phyloP scores from a whole-genome alignment of 2,113 vertebrate species.

The Lycocorax pyrrhopterus region DNA sequence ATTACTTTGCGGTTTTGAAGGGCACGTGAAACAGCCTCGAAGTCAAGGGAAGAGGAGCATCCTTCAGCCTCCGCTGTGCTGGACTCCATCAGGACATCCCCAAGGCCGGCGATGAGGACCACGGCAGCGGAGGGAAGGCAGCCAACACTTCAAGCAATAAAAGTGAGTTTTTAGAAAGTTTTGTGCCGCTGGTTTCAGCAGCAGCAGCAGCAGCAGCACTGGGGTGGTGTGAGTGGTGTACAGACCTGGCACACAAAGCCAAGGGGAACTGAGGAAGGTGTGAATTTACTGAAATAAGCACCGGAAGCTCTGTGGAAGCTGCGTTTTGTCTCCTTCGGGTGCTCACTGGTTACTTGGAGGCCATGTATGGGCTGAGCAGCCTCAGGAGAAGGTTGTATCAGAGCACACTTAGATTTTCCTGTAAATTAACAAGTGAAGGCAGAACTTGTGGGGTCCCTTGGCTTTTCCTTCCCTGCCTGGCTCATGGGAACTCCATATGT shows the following conservation, averaged over 20 bases:
- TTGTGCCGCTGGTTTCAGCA: not conserved
- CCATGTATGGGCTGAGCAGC: not conserved
- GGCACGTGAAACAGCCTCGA: not conserved
- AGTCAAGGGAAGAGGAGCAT: not conserved
- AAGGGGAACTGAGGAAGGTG: not conserved
- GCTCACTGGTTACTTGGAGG: not conserved
- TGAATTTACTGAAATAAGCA: not conserved
- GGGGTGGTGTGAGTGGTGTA: not conserved
- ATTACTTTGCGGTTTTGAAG: not conserved
- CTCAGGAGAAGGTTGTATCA: not conserved
- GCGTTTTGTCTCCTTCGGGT: not conserved
- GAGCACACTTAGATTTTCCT: not conserved
- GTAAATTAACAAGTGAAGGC: not conserved
- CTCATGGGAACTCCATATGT: not conserved
- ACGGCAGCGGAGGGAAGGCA: not conserved
- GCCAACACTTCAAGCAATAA: not conserved
- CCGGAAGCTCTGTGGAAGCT: not conserved
- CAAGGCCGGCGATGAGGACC: rapidly evolving
- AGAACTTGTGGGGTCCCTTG: not conserved
- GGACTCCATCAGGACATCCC: not conserved
- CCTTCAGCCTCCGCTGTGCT: not conserved
- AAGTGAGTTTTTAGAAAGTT: not conserved
- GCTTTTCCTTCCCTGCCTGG: not conserved
- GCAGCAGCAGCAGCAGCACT: not conserved
- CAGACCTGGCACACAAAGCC: not conserved